Percentiles rank a stretch among this genome's conserved stretches.
Conservation (phyloP, 2,113 vertebrate species). For the Gasterosteus nipponicus region DNA sequence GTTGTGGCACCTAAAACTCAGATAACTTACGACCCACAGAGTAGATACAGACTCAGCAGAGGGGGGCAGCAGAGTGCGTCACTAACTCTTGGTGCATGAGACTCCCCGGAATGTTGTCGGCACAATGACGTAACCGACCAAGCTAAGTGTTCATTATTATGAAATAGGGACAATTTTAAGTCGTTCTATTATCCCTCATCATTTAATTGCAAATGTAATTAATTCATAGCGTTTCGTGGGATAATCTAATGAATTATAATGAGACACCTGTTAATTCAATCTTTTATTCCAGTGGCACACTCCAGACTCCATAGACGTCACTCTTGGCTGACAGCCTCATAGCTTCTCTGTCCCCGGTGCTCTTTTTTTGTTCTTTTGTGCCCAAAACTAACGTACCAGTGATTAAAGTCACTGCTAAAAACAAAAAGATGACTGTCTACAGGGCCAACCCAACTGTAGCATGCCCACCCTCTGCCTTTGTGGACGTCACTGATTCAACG, state of each 20-base stretch:
- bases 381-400: conserved; percentile 35
- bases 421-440: conserved; percentile 47
- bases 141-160: neutral
- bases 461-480: conserved; percentile 34
- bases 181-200: neutral
- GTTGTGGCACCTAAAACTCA: neutral
- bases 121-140: neutral
- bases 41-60: neutral
- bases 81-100: neutral
- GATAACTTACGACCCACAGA: neutral
- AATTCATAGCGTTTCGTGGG: neutral
- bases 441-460: conserved; percentile 61
- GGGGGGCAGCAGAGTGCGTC: neutral
- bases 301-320: conserved; percentile 31
- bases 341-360: conserved; percentile 68
- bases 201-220: neutral
- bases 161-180: neutral
- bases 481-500: conserved; percentile 53
- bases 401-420: conserved; percentile 46
- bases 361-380: conserved; percentile 44
- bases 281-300: conserved; percentile 39
- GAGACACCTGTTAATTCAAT: conserved; percentile 4
- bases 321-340: conserved; percentile 47
- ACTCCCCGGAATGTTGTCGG: too few relatives aligned
- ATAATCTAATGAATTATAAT: neutral